phyloP scores from a whole-genome alignment of 2,797 vertebrate genomes.

The Xenops minutus region DNA sequence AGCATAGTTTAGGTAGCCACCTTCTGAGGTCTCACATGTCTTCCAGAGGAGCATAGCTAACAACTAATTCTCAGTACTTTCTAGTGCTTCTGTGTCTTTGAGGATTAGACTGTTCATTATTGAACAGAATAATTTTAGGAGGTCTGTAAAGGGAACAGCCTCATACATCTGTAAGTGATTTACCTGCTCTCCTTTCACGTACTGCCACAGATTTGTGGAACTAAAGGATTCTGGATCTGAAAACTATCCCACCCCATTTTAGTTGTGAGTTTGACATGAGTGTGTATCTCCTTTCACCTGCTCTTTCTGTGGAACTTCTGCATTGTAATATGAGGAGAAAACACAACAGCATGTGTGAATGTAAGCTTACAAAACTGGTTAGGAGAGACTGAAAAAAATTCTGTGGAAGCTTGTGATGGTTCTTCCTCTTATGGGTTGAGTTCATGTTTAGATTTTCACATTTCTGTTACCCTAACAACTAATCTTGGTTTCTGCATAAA shows the following conservation, averaged over 20 bases:
- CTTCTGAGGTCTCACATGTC: not conserved
- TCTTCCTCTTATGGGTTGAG: not conserved
- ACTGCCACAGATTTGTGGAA: not conserved
- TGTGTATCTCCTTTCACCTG: not conserved
- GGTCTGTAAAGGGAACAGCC: not conserved
- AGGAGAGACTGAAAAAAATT: not conserved
- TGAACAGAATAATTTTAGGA: not conserved
- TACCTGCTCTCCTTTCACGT: not conserved
- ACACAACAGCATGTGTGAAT: not conserved
- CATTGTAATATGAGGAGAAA: not conserved
- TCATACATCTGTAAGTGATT: not conserved
- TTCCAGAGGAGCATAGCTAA: not conserved
- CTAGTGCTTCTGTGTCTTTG: not conserved
- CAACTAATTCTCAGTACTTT: not conserved
- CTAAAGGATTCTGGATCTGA: not conserved
- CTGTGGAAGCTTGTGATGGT: not conserved
- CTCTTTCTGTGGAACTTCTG: not conserved
- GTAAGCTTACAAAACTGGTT: not conserved
- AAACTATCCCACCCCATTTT: not conserved
- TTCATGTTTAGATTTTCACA: not conserved
- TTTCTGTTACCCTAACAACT: not conserved
- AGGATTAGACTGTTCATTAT: not conserved
- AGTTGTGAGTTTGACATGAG: not conserved
- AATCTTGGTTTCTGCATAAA: not conserved
- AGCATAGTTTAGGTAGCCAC: not conserved